Base-by-base conservation (phyloP, 2,113 vertebrate species). In the Oryzias javanicus region DNA sequence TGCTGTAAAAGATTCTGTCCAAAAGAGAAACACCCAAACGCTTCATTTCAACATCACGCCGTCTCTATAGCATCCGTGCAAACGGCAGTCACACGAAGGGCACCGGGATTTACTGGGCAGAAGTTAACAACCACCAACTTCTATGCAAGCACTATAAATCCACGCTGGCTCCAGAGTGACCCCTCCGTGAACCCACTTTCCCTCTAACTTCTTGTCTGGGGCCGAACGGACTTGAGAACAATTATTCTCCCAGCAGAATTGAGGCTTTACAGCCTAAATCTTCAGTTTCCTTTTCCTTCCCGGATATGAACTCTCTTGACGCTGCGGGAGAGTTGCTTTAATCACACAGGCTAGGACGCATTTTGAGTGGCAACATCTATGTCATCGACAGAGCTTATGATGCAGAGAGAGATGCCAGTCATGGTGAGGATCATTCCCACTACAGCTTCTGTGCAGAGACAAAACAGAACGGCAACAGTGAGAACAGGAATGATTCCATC, bases 401-500 rank as follows among this genome's bases (percentile, higher is more conserved):
- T 29, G 4, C 97, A 99, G 45, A 98, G 87, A 0, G 84, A 82
- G 49, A 96, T 81, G 10, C 96, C 97, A 1, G 89, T 67, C 68
- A 86, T 6, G 4, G 92, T 94, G 56, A 99, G 92, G 68, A 94
- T 74, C 93, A 96, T 93, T 24, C 95, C 95, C 17, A 81, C 66
- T 0, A 88, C 84, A 3, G 93, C 95, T 70, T 89, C 97, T 98
- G 62, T 0, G 77, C 19, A 56, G 42, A 3, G 46, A 19, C 4
- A 12, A n/a, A 19, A 12, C 6, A 27, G 6, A 27, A n/a, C 14
- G 13, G 4, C 7, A 8, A 1, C 14, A 14, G 13, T 49, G 20
- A 35, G 10, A 35, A 12, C 7, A 29, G 42, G 18, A 8, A 20
- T 14, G 29, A 18, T n/a, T 40, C 13, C 45, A 45, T 47, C 10